These are phyloP conservation scores for Erebia epiphron DNA, from an alignment of 2,888 invertebrate genomes.

Conservation along the genomic window DNA sequence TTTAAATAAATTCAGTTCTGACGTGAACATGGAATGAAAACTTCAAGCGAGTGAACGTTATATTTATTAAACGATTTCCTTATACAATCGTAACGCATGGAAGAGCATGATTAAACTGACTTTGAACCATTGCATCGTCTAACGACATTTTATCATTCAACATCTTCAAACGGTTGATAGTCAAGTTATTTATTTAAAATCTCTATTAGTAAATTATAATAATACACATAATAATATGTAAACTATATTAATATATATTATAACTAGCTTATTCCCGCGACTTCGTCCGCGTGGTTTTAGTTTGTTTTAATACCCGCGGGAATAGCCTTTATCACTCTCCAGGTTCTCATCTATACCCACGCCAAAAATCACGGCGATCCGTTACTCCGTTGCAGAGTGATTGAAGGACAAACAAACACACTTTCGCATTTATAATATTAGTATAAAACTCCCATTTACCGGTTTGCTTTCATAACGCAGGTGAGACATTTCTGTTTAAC, in stretches of 20 bases:
- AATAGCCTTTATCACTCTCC: too few relatives aligned
- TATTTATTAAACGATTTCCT: slow-evolving; percentile 31
- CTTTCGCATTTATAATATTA: background rate
- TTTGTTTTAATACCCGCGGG: too few relatives aligned
- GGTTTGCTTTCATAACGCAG: slow-evolving; percentile 29
- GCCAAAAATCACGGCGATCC: too few relatives aligned
- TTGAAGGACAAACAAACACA: too few relatives aligned
- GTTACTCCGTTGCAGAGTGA: too few relatives aligned
- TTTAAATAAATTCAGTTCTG: slow-evolving; percentile 25
- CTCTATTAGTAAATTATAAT: too few relatives aligned
- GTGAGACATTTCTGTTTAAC: slow-evolving; percentile 30
- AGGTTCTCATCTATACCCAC: too few relatives aligned
- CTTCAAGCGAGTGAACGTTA: slow-evolving; percentile 28
- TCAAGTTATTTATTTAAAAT: slow-evolving; percentile 16
- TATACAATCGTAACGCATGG: slow-evolving; percentile 27
- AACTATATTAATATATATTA: too few relatives aligned
- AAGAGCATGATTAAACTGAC: slow-evolving; percentile 25
- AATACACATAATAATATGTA: too few relatives aligned
- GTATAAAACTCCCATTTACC: background rate
- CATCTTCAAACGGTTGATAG: slow-evolving; percentile 23
- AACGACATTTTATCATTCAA: slow-evolving; percentile 30
- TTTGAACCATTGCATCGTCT: slow-evolving; percentile 25
- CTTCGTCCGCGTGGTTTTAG: too few relatives aligned
- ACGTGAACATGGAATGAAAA: slow-evolving; percentile 25
- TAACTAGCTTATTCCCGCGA: too few relatives aligned